Percentiles rank a stretch among this genome's conserved stretches.
phyloP scores from a whole-genome alignment of 2,888 invertebrate species.

The Agriopis aurantiaria region DNA sequence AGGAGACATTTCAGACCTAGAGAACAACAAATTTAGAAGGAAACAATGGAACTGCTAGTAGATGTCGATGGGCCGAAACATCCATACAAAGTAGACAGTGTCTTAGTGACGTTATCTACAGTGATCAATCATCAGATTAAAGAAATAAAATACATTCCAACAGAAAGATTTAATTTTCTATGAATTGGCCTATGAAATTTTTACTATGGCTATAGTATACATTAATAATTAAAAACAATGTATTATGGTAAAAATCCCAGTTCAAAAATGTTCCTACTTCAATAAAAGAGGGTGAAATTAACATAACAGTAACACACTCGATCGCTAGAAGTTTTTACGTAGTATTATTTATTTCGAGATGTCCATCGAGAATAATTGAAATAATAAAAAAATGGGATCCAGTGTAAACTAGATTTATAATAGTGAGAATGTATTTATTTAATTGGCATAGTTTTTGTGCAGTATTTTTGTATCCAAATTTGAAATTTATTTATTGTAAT shows the following conservation, averaged over 20 bases:
- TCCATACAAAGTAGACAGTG: too few relatives aligned
- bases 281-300: constrained; percentile 23
- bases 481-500: constrained; percentile 45
- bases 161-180: background rate
- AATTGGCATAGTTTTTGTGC: constrained; percentile 53
- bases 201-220: background rate
- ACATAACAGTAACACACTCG: constrained; percentile 22
- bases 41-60: too few relatives aligned
- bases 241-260: constrained; percentile 8
- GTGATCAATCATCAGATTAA: background rate
- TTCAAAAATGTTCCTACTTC: constrained; percentile 18
- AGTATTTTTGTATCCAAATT: constrained; percentile 52
- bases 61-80: too few relatives aligned
- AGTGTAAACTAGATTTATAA: constrained; percentile 54
- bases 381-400: constrained; percentile 47
- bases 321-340: constrained; percentile 37
- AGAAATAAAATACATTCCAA: constrained; percentile 12
- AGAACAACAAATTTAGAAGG: too few relatives aligned
- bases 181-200: constrained; percentile 14
- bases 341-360: constrained; percentile 44
- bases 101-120: too few relatives aligned
- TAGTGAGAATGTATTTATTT: constrained; percentile 61
- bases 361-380: constrained; percentile 39
- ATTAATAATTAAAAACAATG: background rate
- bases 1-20: too few relatives aligned